Evolutionary conservation across 2,888 invertebrate species (phyloP).

Genomic region (Andrena marginata): DNA sequence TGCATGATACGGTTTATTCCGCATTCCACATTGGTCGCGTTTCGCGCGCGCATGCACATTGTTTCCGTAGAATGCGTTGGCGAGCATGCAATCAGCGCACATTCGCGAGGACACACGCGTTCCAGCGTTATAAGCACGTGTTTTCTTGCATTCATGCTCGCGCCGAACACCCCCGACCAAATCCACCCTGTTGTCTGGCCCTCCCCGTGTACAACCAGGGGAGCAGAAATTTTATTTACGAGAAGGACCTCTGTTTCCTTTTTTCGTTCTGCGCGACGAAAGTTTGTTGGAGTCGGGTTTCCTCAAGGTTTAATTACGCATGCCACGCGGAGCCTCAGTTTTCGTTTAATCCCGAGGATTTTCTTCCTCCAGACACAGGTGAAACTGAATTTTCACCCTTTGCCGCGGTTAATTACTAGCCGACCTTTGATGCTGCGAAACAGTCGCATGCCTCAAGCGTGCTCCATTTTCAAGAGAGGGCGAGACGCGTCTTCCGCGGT

Average conservation of each 20-base stretch:
- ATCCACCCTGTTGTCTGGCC: neutral
- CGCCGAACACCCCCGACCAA: neutral
- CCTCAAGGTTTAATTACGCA: constrained; percentile 49
- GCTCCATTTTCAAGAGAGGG: neutral
- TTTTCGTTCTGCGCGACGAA: neutral
- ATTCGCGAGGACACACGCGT: constrained; percentile 21
- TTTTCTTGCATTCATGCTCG: neutral
- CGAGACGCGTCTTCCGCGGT: constrained; percentile 4
- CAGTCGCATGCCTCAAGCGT: neutral
- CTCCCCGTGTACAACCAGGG: neutral
- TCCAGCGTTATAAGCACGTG: neutral
- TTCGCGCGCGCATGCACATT: constrained; percentile 34
- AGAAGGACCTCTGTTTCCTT: neutral
- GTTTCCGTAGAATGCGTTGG: constrained; percentile 28
- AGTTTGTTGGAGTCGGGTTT: constrained; percentile 17
- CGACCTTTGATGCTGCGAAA: constrained; percentile 45
- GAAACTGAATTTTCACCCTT: constrained; percentile 46
- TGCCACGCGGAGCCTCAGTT: constrained; percentile 17
- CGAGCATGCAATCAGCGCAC: constrained; percentile 38
- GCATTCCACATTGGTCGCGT: constrained; percentile 40
- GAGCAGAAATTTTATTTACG: constrained; percentile 29
- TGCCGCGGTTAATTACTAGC: constrained; percentile 44
- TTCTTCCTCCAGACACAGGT: neutral
- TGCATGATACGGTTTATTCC: constrained; percentile 34
- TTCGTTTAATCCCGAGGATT: constrained; percentile 29